These are phyloP conservation scores for Oreortyx pictus DNA, from an alignment of 2,797 vertebrate species.

Conservation along the genomic window DNA sequence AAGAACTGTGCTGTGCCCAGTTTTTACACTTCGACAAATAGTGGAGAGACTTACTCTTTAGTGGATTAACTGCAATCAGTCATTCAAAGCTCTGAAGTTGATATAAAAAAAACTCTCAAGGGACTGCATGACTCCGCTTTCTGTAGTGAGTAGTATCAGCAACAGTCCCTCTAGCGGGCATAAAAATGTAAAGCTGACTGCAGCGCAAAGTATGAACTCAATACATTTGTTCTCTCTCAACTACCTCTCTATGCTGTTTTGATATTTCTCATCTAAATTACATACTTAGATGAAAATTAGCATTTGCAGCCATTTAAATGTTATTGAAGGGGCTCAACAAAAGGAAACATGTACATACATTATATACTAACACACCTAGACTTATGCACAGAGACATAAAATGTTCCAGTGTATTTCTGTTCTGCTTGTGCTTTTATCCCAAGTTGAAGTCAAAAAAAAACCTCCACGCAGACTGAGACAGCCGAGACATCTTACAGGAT, in stretches of 20 bases:
- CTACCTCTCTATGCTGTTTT: neutral
- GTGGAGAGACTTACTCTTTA: neutral
- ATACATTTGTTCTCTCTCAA: neutral
- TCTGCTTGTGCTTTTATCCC: neutral
- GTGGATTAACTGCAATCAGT: neutral
- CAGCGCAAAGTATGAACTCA: neutral
- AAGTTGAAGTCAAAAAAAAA: neutral
- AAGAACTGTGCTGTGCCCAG: neutral
- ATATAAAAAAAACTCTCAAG: neutral
- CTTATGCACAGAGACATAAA: accelerated
- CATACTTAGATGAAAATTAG: neutral
- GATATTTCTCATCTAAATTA: neutral
- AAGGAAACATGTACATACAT: accelerated
- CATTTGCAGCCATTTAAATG: neutral
- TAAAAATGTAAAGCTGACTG: neutral
- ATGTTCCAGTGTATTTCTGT: neutral
- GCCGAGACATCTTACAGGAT: neutral
- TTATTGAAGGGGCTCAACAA: neutral
- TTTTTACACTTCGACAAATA: neutral
- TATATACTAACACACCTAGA: neutral
- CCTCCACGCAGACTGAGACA: neutral
- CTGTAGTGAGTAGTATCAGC: neutral
- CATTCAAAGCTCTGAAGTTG: slow-evolving; percentile 26
- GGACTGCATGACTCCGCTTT: neutral
- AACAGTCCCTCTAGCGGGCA: slow-evolving; percentile 66